Conservation (phyloP, 2,888 invertebrate species). For the Salticus scenicus region DNA sequence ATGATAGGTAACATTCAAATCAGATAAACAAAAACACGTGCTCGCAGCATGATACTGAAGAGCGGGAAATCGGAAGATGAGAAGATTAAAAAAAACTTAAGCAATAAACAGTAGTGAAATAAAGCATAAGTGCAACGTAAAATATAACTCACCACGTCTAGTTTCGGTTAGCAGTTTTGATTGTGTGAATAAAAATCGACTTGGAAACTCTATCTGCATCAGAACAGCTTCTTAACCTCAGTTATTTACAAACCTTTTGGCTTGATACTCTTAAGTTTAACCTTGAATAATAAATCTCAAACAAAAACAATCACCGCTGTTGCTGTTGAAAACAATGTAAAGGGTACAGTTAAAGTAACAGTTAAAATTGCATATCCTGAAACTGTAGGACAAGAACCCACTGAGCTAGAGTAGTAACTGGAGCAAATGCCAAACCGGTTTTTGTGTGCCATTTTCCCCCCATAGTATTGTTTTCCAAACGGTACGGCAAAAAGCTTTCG, state of each 20-base stretch:
- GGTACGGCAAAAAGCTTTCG: no score
- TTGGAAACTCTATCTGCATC: constrained; percentile 65
- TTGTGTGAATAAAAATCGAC: constrained; percentile 47
- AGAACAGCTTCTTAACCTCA: constrained; percentile 54
- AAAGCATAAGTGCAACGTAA: background rate
- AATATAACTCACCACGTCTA: constrained; percentile 29
- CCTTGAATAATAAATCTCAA: background rate
- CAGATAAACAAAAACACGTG: constrained; percentile 6
- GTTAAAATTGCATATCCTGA: no score
- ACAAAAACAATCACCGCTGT: background rate
- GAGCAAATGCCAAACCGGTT: no score
- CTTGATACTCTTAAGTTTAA: constrained; percentile 48
- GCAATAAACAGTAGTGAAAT: background rate
- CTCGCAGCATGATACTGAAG: background rate
- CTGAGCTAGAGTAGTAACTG: no score
- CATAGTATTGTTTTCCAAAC: no score
- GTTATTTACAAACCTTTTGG: constrained; percentile 52
- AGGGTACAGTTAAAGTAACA: background rate
- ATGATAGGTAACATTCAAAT: background rate
- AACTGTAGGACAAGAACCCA: no score
- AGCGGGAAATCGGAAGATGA: background rate
- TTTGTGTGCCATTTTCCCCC: no score
- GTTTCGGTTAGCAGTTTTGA: constrained; percentile 49
- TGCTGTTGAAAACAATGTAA: background rate
- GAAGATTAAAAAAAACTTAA: background rate